Base-by-base conservation (phyloP, 2,113 vertebrate genomes). In the Polypterus bichir region DNA sequence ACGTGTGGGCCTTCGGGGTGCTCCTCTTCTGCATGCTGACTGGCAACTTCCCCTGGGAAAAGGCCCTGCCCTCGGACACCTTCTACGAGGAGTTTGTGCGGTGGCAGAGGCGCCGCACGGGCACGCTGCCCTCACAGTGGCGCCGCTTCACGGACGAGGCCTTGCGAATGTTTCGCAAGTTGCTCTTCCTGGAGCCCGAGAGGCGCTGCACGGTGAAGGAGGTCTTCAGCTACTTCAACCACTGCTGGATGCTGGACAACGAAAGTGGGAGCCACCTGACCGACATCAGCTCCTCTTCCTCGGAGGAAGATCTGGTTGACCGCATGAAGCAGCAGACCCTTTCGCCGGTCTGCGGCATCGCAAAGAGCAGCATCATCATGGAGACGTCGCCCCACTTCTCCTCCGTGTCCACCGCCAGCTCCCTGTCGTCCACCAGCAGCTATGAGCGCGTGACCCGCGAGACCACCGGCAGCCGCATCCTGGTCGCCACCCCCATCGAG, bases 1-100 rank as follows among this genome's bases (percentile, higher is more conserved):
- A 90, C 8, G 87, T 89, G 3, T 89, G 88, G 88, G 88, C 88
- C 7, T 88, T 90, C 3, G 88, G 87, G 1, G 87, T 90, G 46
- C 83, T 90, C n/a, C 86, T 90, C 45, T 90, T 90, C 77, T 90
- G 88, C 69, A 89, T 89, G 85, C 85, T 90, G 59, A 90, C 88
- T 0, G 88, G 88, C 1, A 90, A 90, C 77, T 90, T 90, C 71
- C 88, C 88, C 5, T 90, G 88, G 88, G 88, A 90, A 74, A 90
- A 89, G 70, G 88, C 88, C 2, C 75, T 89, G 47, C 81, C 85
- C 44, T 76, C 83, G 0, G 88, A 90, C 70, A 79, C 86, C 7
- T 90, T 90, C 74, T 90, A 90, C 64, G 86, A 88, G 62, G 87
- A 90, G 80, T 90, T 89, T 68, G 77, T 86, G 56, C 81, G 84